Evolutionary conservation across 2,888 invertebrate genomes (phyloP).

Genomic region (Ferdinandea cuprea): DNA sequence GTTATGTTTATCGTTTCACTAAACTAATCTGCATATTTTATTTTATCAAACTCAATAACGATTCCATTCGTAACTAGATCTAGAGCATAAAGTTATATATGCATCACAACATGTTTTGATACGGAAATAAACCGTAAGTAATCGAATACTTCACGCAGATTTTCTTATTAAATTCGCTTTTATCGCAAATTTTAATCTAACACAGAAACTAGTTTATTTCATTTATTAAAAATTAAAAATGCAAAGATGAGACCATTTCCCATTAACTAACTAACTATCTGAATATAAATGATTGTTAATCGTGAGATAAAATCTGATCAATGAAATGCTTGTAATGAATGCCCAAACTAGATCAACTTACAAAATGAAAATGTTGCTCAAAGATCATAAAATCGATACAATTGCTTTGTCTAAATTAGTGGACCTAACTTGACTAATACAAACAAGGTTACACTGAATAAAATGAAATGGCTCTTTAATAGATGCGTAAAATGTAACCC

Average conservation of each 20-base stretch:
- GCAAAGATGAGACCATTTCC: not conserved
- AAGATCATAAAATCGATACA: not conserved
- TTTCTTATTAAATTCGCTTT: conserved; percentile 2
- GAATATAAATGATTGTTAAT: conserved; percentile 57
- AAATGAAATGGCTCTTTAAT: no score
- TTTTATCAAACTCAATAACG: not conserved
- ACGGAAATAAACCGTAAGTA: conserved; percentile 16
- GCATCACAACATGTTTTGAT: not conserved
- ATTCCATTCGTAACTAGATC: conserved; percentile 1
- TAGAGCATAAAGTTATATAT: not conserved
- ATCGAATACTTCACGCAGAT: conserved; percentile 24
- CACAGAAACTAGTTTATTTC: not conserved
- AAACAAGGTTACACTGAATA: not conserved
- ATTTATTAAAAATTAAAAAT: not conserved
- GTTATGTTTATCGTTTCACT: not conserved
- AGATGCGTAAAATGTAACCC: not conserved
- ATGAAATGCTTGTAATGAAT: conserved; percentile 8
- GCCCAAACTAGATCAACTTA: conserved; percentile 5
- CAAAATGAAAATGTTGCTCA: not conserved
- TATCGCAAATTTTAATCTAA: conserved; percentile 7
- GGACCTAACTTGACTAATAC: not conserved
- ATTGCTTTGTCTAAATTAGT: not conserved
- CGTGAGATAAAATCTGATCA: conserved; percentile 28
- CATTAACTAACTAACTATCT: conserved; percentile 32
- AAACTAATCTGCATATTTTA: not conserved